Evolutionary conservation across 2,888 invertebrate species (phyloP), one percentile per base, ranked within the genome.

Genomic region (Choristoneura rosaceana): DNA sequence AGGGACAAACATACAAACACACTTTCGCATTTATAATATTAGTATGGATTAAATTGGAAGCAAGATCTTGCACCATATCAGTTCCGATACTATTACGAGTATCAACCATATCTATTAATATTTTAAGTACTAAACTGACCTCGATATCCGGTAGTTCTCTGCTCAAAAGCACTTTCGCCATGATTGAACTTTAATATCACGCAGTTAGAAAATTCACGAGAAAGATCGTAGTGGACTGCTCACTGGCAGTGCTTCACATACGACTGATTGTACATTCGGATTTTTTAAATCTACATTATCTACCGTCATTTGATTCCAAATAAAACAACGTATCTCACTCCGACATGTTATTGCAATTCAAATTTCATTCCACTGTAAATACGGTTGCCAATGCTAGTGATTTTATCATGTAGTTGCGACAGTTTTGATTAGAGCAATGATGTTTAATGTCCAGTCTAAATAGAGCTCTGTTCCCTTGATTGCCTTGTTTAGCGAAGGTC

Each of bases 71-170:
- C 34, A 15, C 25, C 10, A 14, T 25, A 45, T 4, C 33, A 33
- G 38, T 38, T 25, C 7, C 0, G 12, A 47, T 1, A 47, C 1
- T 9, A 33, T 25, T 45, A 4, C 1, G 3, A 2, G 9, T 50
- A 33, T 14, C 14, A 12, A 61, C 45, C n/a, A n/a, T 15, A 14
- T n/a, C n/a, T n/a, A n/a, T n/a, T n/a, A n/a, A n/a, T n/a, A n/a
- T n/a, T n/a, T n/a, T n/a, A n/a, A 25, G 25, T 25, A 93, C 95
- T 94, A 90, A 97, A 93, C 95, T 94, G 90, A 97, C 97, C 96
- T 98, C 98, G 82, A 98, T 98, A 88, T 98, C 98, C 2, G 97
- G 96, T 74, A 97, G 84, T 84, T 98, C 97, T 82, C 95, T 96
- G 87, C 97, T 97, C 65, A 97, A 79, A 76, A 94, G 77, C 74